These are phyloP conservation scores for Arvicanthis niloticus DNA, from an alignment of 2,113 vertebrate genomes.

Conservation along the genomic window DNA sequence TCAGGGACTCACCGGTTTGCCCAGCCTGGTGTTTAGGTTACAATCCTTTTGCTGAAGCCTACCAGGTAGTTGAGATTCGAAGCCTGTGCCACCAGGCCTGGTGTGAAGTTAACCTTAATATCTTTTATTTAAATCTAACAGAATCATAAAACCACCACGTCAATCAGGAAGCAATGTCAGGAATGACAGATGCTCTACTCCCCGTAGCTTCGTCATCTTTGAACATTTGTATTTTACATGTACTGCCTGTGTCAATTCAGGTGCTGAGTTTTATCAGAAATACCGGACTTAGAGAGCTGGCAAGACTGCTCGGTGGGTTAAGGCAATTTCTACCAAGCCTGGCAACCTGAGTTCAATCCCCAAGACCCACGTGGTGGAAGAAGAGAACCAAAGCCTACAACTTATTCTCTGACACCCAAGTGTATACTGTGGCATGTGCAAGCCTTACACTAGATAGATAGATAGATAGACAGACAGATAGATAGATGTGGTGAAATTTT, in stretches of 20 bases:
- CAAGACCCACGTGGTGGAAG: neutral
- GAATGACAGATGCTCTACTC: too few relatives aligned
- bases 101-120: neutral
- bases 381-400: neutral
- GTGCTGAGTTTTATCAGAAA: neutral
- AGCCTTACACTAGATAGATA: neutral
- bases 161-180: fast-evolving
- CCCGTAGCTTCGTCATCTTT: neutral
- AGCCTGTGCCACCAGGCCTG: neutral
- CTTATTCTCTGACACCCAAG: neutral
- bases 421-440: neutral
- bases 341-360: neutral
- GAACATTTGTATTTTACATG: fast-evolving
- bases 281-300: neutral
- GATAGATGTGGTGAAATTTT: neutral
- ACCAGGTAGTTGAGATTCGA: neutral
- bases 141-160: neutral
- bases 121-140: neutral
- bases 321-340: neutral
- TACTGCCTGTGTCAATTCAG: fast-evolving
- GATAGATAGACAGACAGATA: neutral
- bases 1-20: neutral
- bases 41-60: neutral
- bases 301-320: neutral
- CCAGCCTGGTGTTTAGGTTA: neutral